Evolutionary conservation across 2,888 invertebrate species (phyloP).

Genomic region (Pollenia griseotomentosa): DNA sequence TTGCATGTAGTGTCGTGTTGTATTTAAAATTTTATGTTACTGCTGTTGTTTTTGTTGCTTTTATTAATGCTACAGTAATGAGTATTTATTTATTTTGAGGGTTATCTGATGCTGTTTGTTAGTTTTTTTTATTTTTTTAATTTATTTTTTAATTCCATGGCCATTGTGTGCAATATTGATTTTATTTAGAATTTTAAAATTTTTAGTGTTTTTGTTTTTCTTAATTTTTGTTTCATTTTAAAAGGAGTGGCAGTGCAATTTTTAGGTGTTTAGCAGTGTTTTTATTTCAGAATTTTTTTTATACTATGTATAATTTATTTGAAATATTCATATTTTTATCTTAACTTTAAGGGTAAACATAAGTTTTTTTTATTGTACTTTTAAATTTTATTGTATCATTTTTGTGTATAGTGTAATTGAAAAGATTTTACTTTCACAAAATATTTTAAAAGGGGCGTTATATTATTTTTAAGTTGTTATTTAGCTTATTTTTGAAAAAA

Average conservation of each 20-base stretch:
- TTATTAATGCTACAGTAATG: conserved; percentile 67
- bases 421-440: no score
- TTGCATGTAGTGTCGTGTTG: conserved; percentile 57
- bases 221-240: conserved; percentile 51
- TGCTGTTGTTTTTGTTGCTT: conserved; percentile 32
- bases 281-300: conserved; percentile 31
- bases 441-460: background rate
- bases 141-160: conserved; percentile 67
- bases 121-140: conserved; percentile 32
- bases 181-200: conserved; percentile 73
- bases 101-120: conserved; percentile 72
- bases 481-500: no score
- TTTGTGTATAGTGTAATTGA: background rate
- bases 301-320: conserved; percentile 51
- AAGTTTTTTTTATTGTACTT: background rate
- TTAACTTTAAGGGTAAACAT: conserved; percentile 47
- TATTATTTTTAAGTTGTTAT: no score
- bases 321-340: conserved; percentile 57
- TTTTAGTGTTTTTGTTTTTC: conserved; percentile 39
- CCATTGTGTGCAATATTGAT: conserved; percentile 71
- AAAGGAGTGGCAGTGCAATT: conserved; percentile 68
- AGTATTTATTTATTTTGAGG: conserved; percentile 72
- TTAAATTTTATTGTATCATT: conserved; percentile 1
- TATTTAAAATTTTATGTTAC: conserved; percentile 31
- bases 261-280: conserved; percentile 47